phyloP scores from a whole-genome alignment of 64 coral and sea anemone species.

The Montipora efflorescens region DNA sequence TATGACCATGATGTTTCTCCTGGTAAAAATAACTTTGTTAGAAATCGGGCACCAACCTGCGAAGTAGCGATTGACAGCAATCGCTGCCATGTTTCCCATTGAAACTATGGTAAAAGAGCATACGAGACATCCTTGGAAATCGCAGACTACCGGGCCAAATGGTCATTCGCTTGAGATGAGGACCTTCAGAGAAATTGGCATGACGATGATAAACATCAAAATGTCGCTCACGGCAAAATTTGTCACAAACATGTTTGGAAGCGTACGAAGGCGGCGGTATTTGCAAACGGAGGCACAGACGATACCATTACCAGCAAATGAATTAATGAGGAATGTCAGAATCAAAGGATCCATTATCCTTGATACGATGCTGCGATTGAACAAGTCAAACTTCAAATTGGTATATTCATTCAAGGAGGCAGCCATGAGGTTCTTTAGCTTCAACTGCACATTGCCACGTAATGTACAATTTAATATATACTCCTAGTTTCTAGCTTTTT shows the following conservation, averaged over 20 bases:
- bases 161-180: conserved; percentile 47
- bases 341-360: neutral
- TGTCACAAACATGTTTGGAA: conserved; percentile 53
- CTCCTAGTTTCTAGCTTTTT: too few relatives aligned
- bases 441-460: too few relatives aligned
- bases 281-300: conserved; percentile 23
- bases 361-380: neutral
- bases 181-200: conserved; percentile 54
- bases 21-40: conserved; percentile 36
- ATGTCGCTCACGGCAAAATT: conserved; percentile 67
- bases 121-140: conserved; percentile 52
- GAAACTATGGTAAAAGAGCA: conserved; percentile 55
- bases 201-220: conserved; percentile 46
- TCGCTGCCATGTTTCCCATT: too few relatives aligned
- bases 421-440: neutral
- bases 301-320: conserved; percentile 37
- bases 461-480: too few relatives aligned
- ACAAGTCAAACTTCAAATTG: neutral
- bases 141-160: conserved; percentile 39
- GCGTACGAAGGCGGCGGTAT: conserved; percentile 30
- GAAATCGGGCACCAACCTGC: neutral
- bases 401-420: conserved; percentile 66
- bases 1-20: neutral
- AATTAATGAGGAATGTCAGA: conserved; percentile 39
- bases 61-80: too few relatives aligned